Conservation (phyloP, 2,113 vertebrate genomes). For the Paradoxurus hermaphroditus region DNA sequence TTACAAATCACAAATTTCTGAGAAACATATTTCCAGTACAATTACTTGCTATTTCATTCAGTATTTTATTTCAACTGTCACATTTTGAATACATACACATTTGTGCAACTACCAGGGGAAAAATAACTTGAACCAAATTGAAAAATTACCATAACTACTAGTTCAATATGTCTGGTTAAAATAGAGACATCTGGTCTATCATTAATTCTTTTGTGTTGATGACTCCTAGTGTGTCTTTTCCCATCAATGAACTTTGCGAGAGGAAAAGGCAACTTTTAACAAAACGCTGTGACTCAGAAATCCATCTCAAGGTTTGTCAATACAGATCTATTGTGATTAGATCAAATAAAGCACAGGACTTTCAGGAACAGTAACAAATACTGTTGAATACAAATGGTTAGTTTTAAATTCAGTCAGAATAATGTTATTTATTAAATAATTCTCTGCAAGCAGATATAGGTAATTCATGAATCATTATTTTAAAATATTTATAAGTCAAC, state of each 20-base stretch:
- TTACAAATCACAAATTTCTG: constrained; percentile 50
- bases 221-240: constrained; percentile 56
- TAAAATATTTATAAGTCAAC: constrained; percentile 81
- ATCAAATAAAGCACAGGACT: constrained; percentile 37
- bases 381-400: constrained; percentile 56
- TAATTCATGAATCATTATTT: constrained; percentile 71
- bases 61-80: constrained; percentile 69
- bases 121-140: constrained; percentile 77
- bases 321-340: not conserved
- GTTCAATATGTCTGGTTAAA: constrained; percentile 76
- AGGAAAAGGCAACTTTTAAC: constrained; percentile 63
- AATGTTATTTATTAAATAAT: constrained; percentile 71
- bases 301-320: constrained; percentile 49
- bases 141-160: constrained; percentile 78
- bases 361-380: constrained; percentile 20
- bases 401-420: constrained; percentile 67
- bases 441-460: constrained; percentile 74
- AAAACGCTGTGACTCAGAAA: constrained; percentile 51
- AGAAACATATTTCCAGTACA: constrained; percentile 42
- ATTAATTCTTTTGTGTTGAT: constrained; percentile 69
- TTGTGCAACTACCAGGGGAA: constrained; percentile 72
- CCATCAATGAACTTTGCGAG: constrained; percentile 68
- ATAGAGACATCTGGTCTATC: constrained; percentile 76
- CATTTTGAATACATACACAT: constrained; percentile 67
- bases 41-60: constrained; percentile 57